Conservation (phyloP, 2,113 vertebrate genomes). For the Syngnathoides biaculeatus region DNA sequence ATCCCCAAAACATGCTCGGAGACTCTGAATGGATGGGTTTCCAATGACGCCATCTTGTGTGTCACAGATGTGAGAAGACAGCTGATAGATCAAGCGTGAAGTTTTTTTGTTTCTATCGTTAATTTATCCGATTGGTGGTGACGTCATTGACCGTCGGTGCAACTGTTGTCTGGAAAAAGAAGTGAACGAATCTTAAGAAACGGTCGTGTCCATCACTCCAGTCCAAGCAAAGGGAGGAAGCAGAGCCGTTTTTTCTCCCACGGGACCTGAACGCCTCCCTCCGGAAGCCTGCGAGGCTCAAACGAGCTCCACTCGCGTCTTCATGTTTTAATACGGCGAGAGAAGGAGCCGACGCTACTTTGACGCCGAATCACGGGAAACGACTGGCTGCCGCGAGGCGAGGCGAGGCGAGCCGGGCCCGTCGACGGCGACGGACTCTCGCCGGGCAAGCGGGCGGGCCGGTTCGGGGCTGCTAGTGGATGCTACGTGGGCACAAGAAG, state of each 20-base stretch:
- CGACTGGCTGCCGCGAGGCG: constrained; percentile 3
- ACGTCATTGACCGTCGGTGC: no score
- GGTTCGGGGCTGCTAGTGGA: constrained; percentile 46
- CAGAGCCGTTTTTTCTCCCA: neutral
- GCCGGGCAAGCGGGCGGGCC: constrained; percentile 47
- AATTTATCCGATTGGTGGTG: no score
- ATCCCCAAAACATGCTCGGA: no score
- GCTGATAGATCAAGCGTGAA: no score
- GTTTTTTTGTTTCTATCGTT: no score
- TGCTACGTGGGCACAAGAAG: constrained; percentile 71
- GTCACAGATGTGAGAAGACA: no score
- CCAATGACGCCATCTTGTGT: no score
- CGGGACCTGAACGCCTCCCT: constrained; percentile 34
- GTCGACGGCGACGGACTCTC: no score
- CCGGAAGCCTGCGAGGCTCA: constrained; percentile 61
- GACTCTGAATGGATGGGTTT: no score
- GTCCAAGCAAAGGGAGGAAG: neutral
- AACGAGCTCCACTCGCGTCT: constrained; percentile 17
- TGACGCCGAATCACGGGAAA: constrained; percentile 3
- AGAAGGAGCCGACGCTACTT: constrained; percentile 30
- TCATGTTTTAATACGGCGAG: constrained; percentile 44
- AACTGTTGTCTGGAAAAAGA: no score
- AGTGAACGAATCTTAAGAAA: no score
- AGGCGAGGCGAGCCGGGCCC: constrained; percentile 25
- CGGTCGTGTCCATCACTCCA: no score